Evolutionary conservation across 2,797 vertebrate species (phyloP).

Genomic region (Microtus agrestis): DNA sequence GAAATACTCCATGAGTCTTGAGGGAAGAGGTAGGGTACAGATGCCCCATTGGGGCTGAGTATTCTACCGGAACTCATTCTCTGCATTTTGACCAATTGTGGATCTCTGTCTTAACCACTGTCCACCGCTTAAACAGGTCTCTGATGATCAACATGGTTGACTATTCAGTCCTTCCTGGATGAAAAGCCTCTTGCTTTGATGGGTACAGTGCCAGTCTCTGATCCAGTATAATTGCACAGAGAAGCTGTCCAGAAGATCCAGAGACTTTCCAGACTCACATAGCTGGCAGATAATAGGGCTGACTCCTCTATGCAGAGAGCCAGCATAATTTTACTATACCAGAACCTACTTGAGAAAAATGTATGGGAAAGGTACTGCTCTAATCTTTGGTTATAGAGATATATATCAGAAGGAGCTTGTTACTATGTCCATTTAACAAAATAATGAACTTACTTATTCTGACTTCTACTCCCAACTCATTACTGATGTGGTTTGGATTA

Average conservation of each 20-base stretch:
- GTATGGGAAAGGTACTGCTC: not conserved
- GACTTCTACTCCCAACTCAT: not conserved
- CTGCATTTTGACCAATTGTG: not conserved
- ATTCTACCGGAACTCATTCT: not conserved
- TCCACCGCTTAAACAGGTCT: not conserved
- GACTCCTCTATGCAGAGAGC: not conserved
- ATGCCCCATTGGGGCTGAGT: not conserved
- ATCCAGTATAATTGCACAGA: not conserved
- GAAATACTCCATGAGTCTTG: not conserved
- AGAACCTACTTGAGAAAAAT: slow-evolving; percentile 56
- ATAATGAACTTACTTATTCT: slow-evolving; percentile 19
- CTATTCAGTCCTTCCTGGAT: not conserved
- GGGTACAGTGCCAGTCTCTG: not conserved
- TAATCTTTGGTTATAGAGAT: not conserved
- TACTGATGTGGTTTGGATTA: not conserved
- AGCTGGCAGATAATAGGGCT: not conserved
- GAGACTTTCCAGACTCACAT: not conserved
- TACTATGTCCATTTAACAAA: not conserved
- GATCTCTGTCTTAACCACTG: not conserved
- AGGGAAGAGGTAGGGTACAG: not conserved
- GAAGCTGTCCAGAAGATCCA: slow-evolving; percentile 23
- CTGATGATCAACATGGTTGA: not conserved
- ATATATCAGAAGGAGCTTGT: not conserved
- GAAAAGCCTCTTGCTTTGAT: slow-evolving; percentile 11
- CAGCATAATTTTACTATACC: not conserved